phyloP scores from a whole-genome alignment of 2,888 invertebrate species.

The Philonicus albiceps region DNA sequence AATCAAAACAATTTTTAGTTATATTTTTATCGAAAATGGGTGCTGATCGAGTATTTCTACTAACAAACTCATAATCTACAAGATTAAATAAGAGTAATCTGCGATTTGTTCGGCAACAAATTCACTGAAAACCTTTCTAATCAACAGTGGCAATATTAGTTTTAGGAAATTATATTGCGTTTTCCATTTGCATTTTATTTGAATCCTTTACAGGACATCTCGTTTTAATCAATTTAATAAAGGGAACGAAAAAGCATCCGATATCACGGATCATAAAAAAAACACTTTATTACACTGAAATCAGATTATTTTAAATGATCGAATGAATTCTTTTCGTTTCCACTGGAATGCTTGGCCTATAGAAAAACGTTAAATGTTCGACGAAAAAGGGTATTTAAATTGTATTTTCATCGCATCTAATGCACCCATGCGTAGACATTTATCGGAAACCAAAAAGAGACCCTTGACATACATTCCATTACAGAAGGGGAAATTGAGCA shows the following conservation, averaged over 20 bases:
- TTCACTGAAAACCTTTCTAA: too few relatives aligned
- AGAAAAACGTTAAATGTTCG: background rate
- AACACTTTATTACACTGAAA: background rate
- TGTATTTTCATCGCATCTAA: background rate
- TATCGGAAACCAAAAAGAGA: background rate
- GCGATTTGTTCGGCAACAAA: too few relatives aligned
- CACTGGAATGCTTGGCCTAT: background rate
- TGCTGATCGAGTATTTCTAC: too few relatives aligned
- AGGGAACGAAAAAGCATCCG: background rate
- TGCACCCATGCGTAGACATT: background rate
- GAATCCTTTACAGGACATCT: too few relatives aligned
- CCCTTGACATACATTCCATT: background rate
- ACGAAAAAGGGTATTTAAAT: background rate
- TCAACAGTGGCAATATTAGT: too few relatives aligned
- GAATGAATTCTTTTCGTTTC: background rate
- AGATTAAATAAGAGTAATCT: too few relatives aligned
- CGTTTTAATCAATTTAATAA: too few relatives aligned
- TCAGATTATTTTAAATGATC: background rate
- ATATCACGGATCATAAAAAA: background rate
- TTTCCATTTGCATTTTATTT: too few relatives aligned
- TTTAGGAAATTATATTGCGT: too few relatives aligned
- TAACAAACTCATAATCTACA: too few relatives aligned
- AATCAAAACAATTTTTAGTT: too few relatives aligned
- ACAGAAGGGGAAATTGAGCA: background rate
- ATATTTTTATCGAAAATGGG: too few relatives aligned